Evolutionary conservation across 2,888 invertebrate genomes (phyloP).

Genomic region (Phrixothrix hirtus): DNA sequence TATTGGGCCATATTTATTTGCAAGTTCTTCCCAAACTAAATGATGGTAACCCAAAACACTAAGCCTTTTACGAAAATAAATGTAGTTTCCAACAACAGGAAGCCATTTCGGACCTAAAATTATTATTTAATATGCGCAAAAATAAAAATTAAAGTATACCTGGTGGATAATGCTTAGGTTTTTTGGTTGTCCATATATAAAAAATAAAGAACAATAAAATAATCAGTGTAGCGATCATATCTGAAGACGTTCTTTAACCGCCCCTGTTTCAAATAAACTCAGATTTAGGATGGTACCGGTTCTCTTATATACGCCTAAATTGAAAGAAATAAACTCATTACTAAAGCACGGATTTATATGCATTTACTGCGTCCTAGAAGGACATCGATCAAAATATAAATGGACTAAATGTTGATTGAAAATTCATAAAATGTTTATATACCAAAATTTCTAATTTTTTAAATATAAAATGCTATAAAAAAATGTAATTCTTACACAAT

Average conservation of each 20-base stretch:
- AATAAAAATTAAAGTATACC: slow-evolving; percentile 48
- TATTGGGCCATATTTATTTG: slow-evolving; percentile 65
- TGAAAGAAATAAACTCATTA: neutral
- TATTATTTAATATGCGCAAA: neutral
- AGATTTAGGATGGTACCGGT: slow-evolving; percentile 18
- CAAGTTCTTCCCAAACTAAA: slow-evolving; percentile 64
- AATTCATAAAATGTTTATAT: too few species aligned
- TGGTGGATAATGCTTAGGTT: slow-evolving; percentile 60
- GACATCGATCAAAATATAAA: too few species aligned
- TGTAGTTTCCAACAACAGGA: slow-evolving; percentile 61
- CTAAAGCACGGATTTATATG: too few species aligned
- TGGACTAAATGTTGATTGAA: too few species aligned
- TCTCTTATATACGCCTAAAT: slow-evolving; percentile 17
- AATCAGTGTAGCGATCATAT: slow-evolving; percentile 4
- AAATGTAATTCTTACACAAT: too few species aligned
- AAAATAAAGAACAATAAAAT: slow-evolving; percentile 1
- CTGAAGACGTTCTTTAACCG: neutral
- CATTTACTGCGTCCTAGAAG: too few species aligned
- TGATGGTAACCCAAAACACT: slow-evolving; percentile 59
- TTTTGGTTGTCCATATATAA: slow-evolving; percentile 43
- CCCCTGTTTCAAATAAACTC: slow-evolving; percentile 8
- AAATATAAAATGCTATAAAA: too few species aligned
- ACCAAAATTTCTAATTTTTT: too few species aligned
- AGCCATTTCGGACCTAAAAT: slow-evolving; percentile 61
- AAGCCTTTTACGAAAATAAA: slow-evolving; percentile 50